Percentiles rank a stretch among this genome's conserved stretches.
Conservation (phyloP, 53 echinoderm and acorn worm genomes). For the Stichopus horrens region DNA sequence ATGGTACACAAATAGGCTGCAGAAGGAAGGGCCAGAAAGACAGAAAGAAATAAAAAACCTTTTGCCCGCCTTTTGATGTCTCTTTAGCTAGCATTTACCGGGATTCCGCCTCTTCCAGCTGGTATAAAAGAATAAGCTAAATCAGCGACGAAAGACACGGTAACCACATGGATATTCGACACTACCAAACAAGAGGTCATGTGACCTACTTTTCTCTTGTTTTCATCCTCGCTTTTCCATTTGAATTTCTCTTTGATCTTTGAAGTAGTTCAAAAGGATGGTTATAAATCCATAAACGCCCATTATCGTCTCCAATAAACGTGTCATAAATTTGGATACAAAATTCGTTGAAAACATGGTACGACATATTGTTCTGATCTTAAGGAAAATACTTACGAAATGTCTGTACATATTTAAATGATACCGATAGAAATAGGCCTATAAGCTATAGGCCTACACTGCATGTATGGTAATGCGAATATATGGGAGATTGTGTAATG, state of each 20-base stretch:
- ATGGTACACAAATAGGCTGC: not conserved
- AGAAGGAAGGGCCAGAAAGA: not conserved
- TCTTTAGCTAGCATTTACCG: not conserved
- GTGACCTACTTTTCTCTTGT: not conserved
- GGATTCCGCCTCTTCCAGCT: not conserved
- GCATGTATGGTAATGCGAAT: no score
- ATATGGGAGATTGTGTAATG: no score
- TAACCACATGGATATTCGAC: not conserved
- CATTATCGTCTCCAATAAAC: not conserved
- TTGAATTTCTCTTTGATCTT: not conserved
- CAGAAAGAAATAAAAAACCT: not conserved
- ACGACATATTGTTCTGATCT: no score
- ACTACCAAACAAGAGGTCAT: not conserved
- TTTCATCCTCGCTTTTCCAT: no score
- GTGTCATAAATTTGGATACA: not conserved
- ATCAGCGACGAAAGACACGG: not conserved
- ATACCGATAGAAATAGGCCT: no score
- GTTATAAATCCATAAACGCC: not conserved
- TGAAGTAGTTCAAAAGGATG: not conserved
- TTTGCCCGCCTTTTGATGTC: slow-evolving; percentile 1
- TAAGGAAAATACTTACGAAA: no score
- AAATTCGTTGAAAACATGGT: no score
- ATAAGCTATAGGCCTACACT: no score
- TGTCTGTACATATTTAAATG: no score
- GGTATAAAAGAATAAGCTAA: not conserved